Percentiles rank a stretch among this genome's conserved stretches.
Conservation (phyloP, 2,888 invertebrate species). For the Scaptomyza flava region DNA sequence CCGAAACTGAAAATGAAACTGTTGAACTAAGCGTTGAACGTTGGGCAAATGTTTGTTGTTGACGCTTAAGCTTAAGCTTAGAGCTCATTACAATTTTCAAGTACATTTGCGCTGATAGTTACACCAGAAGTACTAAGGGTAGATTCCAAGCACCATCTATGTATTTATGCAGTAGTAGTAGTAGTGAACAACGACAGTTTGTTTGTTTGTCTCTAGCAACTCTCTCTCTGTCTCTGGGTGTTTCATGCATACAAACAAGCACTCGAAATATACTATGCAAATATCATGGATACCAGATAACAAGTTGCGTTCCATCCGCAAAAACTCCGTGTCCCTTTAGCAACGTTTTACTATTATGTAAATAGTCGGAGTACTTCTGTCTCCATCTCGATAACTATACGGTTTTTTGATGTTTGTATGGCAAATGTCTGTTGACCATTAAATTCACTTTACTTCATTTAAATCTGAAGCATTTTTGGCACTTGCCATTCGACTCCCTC, state of each 20-base stretch:
- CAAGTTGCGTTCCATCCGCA: constrained; percentile 45
- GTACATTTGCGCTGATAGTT: constrained; percentile 81
- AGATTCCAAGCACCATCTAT: background rate
- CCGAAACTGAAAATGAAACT: constrained; percentile 11
- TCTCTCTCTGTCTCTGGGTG: constrained; percentile 16
- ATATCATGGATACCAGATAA: constrained; percentile 66
- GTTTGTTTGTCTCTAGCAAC: constrained; percentile 26
- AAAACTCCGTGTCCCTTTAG: constrained; percentile 32
- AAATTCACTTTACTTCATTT: constrained; percentile 81
- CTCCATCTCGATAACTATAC: background rate
- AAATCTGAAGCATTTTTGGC: constrained; percentile 75
- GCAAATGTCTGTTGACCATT: constrained; percentile 79
- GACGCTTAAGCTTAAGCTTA: constrained; percentile 77
- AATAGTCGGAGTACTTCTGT: constrained; percentile 39
- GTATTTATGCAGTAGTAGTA: too few relatives aligned
- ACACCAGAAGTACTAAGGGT: constrained; percentile 50
- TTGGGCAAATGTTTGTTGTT: constrained; percentile 71
- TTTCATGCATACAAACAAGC: constrained; percentile 75
- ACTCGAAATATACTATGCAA: constrained; percentile 80
- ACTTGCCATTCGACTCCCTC: background rate
- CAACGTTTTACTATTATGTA: constrained; percentile 59
- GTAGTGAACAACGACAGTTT: background rate
- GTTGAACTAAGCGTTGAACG: constrained; percentile 3
- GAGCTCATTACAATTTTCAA: constrained; percentile 80
- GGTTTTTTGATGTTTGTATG: constrained; percentile 56